Evolutionary conservation across 2,797 vertebrate genomes (phyloP).

Genomic region (Selene dorsalis): DNA sequence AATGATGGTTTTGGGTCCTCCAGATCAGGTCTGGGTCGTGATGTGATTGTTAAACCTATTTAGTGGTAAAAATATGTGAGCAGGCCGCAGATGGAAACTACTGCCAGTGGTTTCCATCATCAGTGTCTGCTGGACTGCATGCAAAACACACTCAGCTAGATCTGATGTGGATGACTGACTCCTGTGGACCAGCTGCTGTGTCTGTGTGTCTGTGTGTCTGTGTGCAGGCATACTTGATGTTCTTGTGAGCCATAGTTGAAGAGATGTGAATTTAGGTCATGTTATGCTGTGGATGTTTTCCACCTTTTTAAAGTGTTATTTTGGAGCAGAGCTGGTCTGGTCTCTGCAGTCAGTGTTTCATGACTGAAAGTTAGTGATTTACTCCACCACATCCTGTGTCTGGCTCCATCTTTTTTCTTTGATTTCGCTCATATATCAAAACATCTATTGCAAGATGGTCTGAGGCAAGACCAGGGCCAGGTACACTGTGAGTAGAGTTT

Average conservation of each 20-base stretch:
- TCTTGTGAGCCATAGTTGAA: constrained; percentile 23
- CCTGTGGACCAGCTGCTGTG: constrained; percentile 34
- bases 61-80: constrained; percentile 23
- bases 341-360: constrained; percentile 3
- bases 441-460: neutral
- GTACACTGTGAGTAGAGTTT: neutral
- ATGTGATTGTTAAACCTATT: constrained; percentile 7
- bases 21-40: neutral
- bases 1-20: neutral
- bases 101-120: constrained; percentile 54
- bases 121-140: constrained; percentile 32
- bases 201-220: constrained; percentile 10
- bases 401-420: neutral
- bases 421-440: neutral
- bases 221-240: constrained; percentile 14
- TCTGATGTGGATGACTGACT: constrained; percentile 54
- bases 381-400: neutral
- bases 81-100: constrained; percentile 42
- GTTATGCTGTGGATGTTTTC: constrained; percentile 3
- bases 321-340: neutral
- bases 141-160: constrained; percentile 33
- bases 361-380: neutral
- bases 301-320: constrained; percentile 8
- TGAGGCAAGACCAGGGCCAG: neutral
- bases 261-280: constrained; percentile 46